Conservation (phyloP, 64 coral and sea anemone species). For the Montipora capricornis region DNA sequence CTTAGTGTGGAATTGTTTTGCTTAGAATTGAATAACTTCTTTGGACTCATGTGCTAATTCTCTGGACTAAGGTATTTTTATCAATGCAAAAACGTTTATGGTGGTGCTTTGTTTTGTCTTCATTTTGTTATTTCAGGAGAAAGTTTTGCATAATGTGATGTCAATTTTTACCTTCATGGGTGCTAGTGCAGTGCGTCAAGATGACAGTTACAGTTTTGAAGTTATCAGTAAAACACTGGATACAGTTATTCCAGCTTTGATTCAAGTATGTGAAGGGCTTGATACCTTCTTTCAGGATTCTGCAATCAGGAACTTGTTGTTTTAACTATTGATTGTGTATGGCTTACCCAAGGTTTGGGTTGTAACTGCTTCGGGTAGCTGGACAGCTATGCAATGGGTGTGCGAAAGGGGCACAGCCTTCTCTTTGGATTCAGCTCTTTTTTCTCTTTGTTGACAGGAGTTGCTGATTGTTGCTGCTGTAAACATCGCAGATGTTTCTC, state of each 20-base stretch:
- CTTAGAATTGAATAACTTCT: not conserved
- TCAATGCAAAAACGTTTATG: not conserved
- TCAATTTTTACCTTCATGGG: slow-evolving; percentile 99
- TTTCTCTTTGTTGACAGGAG: too few relatives aligned
- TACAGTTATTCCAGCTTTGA: slow-evolving; percentile 94
- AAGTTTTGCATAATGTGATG: slow-evolving; percentile 98
- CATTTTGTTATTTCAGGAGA: slow-evolving; percentile 67
- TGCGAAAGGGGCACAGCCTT: too few relatives aligned
- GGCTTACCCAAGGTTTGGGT: too few relatives aligned
- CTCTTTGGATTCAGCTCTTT: too few relatives aligned
- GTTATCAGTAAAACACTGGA: slow-evolving; percentile 94
- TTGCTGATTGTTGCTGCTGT: not conserved
- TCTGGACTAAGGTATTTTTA: too few relatives aligned
- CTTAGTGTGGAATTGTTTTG: too few relatives aligned
- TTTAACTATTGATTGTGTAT: too few relatives aligned
- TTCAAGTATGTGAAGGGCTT: slow-evolving; percentile 71
- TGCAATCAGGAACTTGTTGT: too few relatives aligned
- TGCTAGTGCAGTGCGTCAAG: slow-evolving; percentile 83
- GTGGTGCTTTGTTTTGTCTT: not conserved
- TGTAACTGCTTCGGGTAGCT: too few relatives aligned
- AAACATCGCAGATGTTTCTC: not conserved
- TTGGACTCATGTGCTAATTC: not conserved
- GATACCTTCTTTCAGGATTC: not conserved
- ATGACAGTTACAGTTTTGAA: slow-evolving; percentile 98
- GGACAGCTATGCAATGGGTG: too few relatives aligned